Conservation (phyloP, 2,888 invertebrate genomes). For the Drosophila seclusa region DNA sequence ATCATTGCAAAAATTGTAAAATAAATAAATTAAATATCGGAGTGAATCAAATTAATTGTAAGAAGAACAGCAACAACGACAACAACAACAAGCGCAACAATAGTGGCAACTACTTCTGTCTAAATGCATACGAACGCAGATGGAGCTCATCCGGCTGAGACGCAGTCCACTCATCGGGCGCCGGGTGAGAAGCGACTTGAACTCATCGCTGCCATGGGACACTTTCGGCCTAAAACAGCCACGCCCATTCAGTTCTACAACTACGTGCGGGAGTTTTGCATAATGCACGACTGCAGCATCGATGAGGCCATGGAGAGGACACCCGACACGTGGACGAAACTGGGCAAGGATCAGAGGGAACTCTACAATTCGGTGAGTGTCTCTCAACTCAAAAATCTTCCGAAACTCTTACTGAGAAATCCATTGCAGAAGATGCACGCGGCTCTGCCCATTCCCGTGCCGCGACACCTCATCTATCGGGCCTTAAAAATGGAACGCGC, state of each 20-base stretch:
- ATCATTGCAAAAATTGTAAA: not conserved
- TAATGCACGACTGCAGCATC: slow-evolving; percentile 70
- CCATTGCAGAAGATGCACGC: slow-evolving; percentile 55
- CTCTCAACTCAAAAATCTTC: not conserved
- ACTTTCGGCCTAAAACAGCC: slow-evolving; percentile 43
- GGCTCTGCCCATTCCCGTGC: slow-evolving; percentile 66
- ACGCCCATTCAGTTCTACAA: slow-evolving; percentile 67
- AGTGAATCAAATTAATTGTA: not conserved
- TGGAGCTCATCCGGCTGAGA: not conserved
- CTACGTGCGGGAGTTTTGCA: slow-evolving; percentile 63
- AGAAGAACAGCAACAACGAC: not conserved
- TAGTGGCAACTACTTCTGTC: not conserved
- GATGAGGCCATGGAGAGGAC: slow-evolving; percentile 63
- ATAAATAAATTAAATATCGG: not conserved
- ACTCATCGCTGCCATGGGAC: slow-evolving; percentile 38
- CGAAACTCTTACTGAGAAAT: not conserved
- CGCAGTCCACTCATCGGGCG: not conserved
- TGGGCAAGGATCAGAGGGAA: slow-evolving; percentile 36
- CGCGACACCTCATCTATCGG: slow-evolving; percentile 55
- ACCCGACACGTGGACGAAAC: slow-evolving; percentile 38
- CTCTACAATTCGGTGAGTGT: slow-evolving; percentile 61
- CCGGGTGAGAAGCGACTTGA: slow-evolving; percentile 24
- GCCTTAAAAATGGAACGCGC: slow-evolving; percentile 67
- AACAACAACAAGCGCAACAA: not conserved
- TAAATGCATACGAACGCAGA: not conserved